A percentile compares a stretch with the other conserved stretches of the same genome.
phyloP scores from a whole-genome alignment of 37 sponge, comb jelly and placozoan species.

The Beroe forskalii region DNA sequence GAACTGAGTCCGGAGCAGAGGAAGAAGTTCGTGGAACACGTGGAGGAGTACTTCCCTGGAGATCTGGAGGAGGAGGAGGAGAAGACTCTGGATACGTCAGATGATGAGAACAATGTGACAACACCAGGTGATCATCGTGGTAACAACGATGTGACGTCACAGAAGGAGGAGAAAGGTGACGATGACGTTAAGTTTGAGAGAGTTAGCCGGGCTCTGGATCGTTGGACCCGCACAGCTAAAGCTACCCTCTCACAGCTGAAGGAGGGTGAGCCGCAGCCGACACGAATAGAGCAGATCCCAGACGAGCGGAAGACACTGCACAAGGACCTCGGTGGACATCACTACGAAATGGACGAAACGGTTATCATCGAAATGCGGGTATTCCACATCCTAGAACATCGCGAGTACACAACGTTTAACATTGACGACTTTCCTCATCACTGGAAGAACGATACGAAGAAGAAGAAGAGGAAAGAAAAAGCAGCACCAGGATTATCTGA shows the following conservation, averaged over 20 bases:
- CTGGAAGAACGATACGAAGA: not conserved
- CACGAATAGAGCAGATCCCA: not conserved
- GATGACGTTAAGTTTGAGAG: not conserved
- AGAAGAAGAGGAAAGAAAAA: no score
- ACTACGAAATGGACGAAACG: constrained; percentile 17
- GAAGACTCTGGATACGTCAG: not conserved
- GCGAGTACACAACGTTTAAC: not conserved
- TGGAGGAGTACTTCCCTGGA: not conserved
- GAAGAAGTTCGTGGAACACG: not conserved
- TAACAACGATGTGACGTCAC: not conserved
- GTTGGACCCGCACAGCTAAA: not conserved
- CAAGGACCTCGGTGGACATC: not conserved
- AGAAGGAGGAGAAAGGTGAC: not conserved
- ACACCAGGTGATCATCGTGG: no score
- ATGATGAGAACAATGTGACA: no score
- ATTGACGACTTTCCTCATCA: constrained; percentile 20
- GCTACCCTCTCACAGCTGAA: not conserved
- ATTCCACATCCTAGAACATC: not conserved
- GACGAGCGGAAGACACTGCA: not conserved
- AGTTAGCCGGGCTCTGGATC: not conserved
- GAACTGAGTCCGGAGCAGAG: not conserved
- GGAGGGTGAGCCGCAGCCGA: not conserved
- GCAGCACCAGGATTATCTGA: no score
- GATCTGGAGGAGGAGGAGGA: not conserved
- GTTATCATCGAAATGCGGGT: not conserved